Conservation (phyloP, 2,797 vertebrate genomes). For the Loriculus beryllinus region DNA sequence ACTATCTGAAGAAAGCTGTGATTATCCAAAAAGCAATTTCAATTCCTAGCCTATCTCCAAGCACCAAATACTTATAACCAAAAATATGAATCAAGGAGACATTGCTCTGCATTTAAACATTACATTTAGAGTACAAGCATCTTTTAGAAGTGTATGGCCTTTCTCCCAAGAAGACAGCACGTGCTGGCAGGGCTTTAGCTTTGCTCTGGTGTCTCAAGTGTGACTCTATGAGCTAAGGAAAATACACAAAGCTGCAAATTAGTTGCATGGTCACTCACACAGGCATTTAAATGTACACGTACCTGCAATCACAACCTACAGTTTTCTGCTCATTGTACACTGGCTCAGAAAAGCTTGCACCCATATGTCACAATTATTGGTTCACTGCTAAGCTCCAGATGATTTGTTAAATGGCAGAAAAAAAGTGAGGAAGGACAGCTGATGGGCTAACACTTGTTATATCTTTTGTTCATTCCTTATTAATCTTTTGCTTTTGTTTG, state of each 20-base stretch:
- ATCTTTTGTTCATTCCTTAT: background rate
- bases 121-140: constrained; percentile 13
- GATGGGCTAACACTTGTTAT: constrained; percentile 16
- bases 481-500: background rate
- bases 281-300: background rate
- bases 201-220: background rate
- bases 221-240: constrained; percentile 3
- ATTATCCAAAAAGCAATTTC: constrained; percentile 38
- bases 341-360: constrained; percentile 30
- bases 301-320: background rate
- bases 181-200: constrained; percentile 21
- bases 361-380: constrained; percentile 47
- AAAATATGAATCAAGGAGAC: constrained; percentile 16
- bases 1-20: constrained; percentile 2
- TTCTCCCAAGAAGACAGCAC: background rate
- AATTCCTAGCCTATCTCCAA: constrained; percentile 25
- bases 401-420: constrained; percentile 18
- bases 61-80: constrained; percentile 45
- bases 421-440: background rate
- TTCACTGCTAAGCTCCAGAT: constrained; percentile 35
- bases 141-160: background rate
- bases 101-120: constrained; percentile 35
- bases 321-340: background rate
- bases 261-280: constrained; percentile 49
- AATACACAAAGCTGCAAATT: constrained; percentile 51